Percentiles rank a stretch among this genome's conserved stretches.
Evolutionary conservation across 1,140 invertebrate genomes (phyloP).

Genomic region (Anagrus nilaparvatae): DNA sequence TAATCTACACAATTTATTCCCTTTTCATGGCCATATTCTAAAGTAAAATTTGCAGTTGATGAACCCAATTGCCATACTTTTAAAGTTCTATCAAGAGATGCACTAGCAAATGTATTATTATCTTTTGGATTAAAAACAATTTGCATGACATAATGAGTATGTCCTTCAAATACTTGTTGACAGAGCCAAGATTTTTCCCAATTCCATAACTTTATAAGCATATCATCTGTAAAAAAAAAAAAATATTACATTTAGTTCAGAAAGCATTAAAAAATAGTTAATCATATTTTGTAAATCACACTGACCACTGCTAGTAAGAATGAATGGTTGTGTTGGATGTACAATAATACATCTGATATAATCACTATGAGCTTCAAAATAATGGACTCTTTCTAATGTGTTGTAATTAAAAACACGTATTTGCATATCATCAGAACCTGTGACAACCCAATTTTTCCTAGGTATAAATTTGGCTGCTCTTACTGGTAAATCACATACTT

Average conservation of each 20-base stretch:
- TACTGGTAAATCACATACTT: constrained; percentile 93
- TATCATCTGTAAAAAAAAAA: constrained; percentile 70
- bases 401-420: constrained; percentile 98
- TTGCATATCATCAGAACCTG: constrained; percentile 94
- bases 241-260: background rate
- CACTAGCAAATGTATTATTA: constrained; percentile 99
- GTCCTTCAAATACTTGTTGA: constrained; percentile 95
- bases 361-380: constrained; percentile 97
- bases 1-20: constrained; percentile 99
- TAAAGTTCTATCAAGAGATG: constrained; percentile 92
- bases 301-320: constrained; percentile 92
- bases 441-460: constrained; percentile 97
- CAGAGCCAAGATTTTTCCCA: constrained; percentile 98
- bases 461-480: constrained; percentile 91
- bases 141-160: constrained; percentile 99
- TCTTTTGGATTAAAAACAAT: constrained; percentile 99
- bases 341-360: constrained; percentile 94
- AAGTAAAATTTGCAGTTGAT: constrained; percentile 92
- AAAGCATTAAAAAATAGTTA: background rate
- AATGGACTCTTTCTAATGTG: constrained; percentile 89
- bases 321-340: constrained; percentile 94
- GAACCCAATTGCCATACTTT: constrained; percentile 99
- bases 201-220: constrained; percentile 99
- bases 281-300: constrained; percentile 15
- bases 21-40: constrained; percentile 98